These are phyloP conservation scores for Eupithecia abbreviata DNA, from an alignment of 2,888 invertebrate species.

Conservation along the genomic window DNA sequence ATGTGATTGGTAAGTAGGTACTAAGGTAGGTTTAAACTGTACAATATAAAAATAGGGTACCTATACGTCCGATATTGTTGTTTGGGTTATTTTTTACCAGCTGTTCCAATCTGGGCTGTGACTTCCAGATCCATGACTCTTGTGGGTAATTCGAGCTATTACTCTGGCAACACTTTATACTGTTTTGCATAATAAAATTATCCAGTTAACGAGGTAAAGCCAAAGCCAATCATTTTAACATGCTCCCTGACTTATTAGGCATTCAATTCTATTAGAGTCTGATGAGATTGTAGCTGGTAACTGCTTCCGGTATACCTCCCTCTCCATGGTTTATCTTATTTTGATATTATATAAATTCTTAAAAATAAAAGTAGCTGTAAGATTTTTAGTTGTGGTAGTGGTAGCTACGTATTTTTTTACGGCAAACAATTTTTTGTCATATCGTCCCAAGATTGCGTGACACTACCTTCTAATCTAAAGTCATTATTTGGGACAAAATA, in stretches of 20 bases:
- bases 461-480: slow-evolving; percentile 6
- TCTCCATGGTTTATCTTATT: neutral
- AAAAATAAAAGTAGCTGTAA: no score
- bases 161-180: slow-evolving; percentile 80
- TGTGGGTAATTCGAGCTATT: slow-evolving; percentile 68
- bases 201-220: slow-evolving; percentile 44
- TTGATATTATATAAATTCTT: no score
- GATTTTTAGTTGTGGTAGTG: no score
- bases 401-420: neutral
- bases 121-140: slow-evolving; percentile 51
- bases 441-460: slow-evolving; percentile 22
- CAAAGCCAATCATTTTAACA: slow-evolving; percentile 44
- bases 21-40: no score
- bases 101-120: slow-evolving; percentile 10
- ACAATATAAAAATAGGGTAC: no score
- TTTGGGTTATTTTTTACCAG: neutral
- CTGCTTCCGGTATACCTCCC: neutral
- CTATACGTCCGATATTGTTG: no score
- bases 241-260: slow-evolving; percentile 40
- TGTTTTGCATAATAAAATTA: slow-evolving; percentile 83
- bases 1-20: no score
- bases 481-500: slow-evolving; percentile 14
- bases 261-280: slow-evolving; percentile 35
- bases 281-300: slow-evolving; percentile 23
- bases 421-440: neutral